Evolutionary conservation across 2,797 vertebrate genomes (phyloP).

Genomic region (Dendrocincla fuliginosa): DNA sequence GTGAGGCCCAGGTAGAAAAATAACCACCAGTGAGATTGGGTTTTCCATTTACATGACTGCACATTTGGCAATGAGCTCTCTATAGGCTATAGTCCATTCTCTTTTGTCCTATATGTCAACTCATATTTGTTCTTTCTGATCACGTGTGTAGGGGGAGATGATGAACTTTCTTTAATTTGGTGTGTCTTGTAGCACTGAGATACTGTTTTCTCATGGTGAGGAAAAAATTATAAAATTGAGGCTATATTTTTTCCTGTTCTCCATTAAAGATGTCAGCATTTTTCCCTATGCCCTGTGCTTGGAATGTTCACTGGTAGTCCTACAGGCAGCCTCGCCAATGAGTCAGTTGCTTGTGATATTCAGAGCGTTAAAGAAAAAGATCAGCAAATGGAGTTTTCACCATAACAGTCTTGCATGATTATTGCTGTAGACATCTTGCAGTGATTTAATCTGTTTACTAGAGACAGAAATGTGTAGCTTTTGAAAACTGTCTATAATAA

Average conservation of each 20-base stretch:
- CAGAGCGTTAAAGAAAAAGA: not conserved
- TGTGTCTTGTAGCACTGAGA: not conserved
- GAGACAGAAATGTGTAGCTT: constrained; percentile 29
- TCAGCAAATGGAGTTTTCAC: constrained; percentile 24
- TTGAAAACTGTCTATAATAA: constrained; percentile 47
- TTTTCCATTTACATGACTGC: not conserved
- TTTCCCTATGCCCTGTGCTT: not conserved
- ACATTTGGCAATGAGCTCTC: not conserved
- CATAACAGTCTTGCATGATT: not conserved
- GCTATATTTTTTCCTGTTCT: not conserved
- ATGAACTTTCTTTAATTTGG: not conserved
- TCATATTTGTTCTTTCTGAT: not conserved
- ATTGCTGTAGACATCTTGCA: constrained; percentile 25
- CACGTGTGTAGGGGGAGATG: not conserved
- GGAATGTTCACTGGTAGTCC: not conserved
- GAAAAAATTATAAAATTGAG: not conserved
- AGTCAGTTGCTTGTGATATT: not conserved
- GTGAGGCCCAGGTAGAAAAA: not conserved
- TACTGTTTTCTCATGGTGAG: not conserved
- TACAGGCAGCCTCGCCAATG: not conserved
- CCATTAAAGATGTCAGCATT: not conserved
- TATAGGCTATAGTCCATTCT: not conserved
- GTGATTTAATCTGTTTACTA: constrained; percentile 37
- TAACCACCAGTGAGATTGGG: not conserved
- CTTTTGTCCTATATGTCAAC: not conserved